Percentiles rank a stretch among this genome's conserved stretches.
phyloP scores from a whole-genome alignment of 2,888 invertebrate genomes.

The Diploptera punctata region DNA sequence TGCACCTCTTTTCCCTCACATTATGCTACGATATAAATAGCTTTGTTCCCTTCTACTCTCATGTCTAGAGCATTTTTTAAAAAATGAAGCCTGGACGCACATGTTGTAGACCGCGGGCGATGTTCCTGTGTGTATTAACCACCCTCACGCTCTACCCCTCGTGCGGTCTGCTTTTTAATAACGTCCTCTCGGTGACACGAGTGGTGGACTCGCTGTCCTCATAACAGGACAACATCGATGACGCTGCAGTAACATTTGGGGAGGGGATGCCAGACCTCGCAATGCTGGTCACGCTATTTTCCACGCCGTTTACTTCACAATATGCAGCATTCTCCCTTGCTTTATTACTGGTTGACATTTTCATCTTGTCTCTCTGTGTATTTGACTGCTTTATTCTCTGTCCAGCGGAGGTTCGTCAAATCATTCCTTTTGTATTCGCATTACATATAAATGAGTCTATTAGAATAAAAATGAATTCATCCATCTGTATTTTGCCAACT shows the following conservation, averaged over 20 bases:
- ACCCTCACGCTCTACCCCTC: not conserved
- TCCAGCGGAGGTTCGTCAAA: not conserved
- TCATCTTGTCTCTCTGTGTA: not conserved
- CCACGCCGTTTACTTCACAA: slow-evolving; percentile 26
- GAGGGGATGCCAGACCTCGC: not conserved
- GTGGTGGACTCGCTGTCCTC: not conserved
- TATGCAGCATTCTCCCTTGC: slow-evolving; percentile 14
- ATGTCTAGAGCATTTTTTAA: not conserved
- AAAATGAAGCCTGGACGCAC: not conserved
- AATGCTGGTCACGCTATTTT: slow-evolving; percentile 25
- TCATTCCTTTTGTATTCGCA: not conserved
- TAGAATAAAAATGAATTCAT: too few relatives aligned
- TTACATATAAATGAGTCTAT: too few relatives aligned
- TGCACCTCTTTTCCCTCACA: too few relatives aligned
- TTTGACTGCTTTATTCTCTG: not conserved
- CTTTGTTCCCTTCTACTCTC: not conserved
- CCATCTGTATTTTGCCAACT: too few relatives aligned
- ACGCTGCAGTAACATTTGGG: slow-evolving; percentile 1
- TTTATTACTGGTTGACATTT: slow-evolving; percentile 24
- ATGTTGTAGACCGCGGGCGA: slow-evolving; percentile 5
- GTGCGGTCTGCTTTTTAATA: slow-evolving; percentile 5
- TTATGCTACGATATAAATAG: too few relatives aligned
- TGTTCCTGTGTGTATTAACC: slow-evolving; percentile 9
- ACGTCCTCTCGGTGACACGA: not conserved
- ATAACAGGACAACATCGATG: slow-evolving; percentile 17